These are phyloP conservation scores for Mohoua ochrocephala DNA, from an alignment of 2,113 vertebrate genomes.

Conservation along the genomic window DNA sequence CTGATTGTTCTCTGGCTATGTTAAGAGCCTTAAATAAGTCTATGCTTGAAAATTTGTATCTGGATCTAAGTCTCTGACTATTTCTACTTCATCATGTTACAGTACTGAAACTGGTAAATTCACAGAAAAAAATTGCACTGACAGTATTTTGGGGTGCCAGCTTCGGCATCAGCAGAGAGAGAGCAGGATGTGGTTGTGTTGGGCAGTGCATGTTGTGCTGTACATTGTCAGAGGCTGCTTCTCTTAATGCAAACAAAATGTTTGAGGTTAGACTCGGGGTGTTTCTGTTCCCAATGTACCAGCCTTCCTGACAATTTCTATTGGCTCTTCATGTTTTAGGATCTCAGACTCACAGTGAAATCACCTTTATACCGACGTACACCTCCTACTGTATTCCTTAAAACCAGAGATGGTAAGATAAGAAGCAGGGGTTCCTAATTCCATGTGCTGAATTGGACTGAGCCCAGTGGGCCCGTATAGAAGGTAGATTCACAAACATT, in stretches of 20 bases:
- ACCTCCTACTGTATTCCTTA: not conserved
- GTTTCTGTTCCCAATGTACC: not conserved
- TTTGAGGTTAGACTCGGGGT: not conserved
- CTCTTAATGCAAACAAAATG: not conserved
- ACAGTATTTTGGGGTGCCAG: not conserved
- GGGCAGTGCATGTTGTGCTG: not conserved
- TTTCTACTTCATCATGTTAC: not conserved
- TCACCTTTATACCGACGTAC: not conserved
- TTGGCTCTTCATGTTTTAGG: not conserved
- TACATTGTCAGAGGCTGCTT: not conserved
- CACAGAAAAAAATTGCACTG: not conserved
- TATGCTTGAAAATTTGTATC: not conserved
- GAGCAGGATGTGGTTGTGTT: not conserved
- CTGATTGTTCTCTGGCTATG: not conserved
- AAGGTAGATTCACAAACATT: not conserved
- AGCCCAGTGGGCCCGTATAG: not conserved
- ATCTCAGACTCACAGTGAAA: not conserved
- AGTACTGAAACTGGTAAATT: not conserved
- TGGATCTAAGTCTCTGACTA: not conserved
- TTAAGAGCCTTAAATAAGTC: not conserved
- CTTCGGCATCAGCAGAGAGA: not conserved
- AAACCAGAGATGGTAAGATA: not conserved
- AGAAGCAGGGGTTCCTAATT: not conserved
- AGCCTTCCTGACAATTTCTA: not conserved
- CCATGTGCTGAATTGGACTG: not conserved